These are phyloP conservation scores for Parus major DNA, from an alignment of 2,113 vertebrate species.

Conservation along the genomic window DNA sequence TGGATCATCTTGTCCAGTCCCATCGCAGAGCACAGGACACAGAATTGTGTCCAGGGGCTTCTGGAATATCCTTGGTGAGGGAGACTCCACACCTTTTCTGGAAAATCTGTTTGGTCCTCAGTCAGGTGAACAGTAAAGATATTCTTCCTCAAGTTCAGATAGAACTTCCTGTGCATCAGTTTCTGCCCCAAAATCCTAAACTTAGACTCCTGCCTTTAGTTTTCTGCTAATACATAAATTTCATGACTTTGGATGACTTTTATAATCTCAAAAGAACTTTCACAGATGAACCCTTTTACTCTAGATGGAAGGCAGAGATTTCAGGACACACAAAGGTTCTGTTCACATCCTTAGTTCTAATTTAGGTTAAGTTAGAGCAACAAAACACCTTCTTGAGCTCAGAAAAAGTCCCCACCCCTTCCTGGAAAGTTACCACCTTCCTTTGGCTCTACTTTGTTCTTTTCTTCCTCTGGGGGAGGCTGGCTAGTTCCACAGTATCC, in stretches of 20 bases:
- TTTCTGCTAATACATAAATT: background rate
- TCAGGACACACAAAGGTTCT: accelerated
- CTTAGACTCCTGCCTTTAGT: accelerated
- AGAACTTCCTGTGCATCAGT: background rate
- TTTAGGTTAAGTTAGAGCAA: accelerated
- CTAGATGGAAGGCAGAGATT: background rate
- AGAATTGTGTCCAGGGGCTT: background rate
- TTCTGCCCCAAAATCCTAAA: background rate
- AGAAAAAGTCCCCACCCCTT: background rate
- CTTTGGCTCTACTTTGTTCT: background rate
- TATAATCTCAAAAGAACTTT: background rate
- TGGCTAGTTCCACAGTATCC: background rate
- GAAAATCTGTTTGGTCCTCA: background rate
- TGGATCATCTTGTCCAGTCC: background rate
- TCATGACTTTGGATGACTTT: background rate
- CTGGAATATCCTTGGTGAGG: background rate
- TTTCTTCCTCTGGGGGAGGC: background rate
- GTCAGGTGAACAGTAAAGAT: background rate
- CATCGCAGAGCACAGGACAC: background rate
- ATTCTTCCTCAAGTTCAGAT: background rate
- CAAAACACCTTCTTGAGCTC: background rate
- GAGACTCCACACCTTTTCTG: background rate
- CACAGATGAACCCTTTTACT: accelerated
- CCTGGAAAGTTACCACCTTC: background rate
- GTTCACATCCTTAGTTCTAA: background rate